These are phyloP conservation scores for Tokudaia tokunoshimensis DNA, from an alignment of 2,797 vertebrate genomes.

Conservation along the genomic window DNA sequence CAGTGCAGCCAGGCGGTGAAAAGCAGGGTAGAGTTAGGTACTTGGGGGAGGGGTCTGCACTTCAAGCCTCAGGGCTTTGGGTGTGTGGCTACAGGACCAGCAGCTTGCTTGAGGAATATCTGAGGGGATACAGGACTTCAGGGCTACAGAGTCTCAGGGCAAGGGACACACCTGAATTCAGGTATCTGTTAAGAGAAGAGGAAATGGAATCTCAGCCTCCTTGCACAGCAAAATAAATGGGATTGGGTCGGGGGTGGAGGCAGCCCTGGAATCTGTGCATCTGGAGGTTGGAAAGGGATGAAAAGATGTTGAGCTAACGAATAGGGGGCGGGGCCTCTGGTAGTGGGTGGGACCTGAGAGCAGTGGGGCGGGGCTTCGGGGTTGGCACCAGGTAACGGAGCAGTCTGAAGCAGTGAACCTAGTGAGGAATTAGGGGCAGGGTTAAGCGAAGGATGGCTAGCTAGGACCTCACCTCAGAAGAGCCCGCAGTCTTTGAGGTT, in stretches of 20 bases:
- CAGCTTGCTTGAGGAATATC: not conserved
- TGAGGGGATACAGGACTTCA: not conserved
- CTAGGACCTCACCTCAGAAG: slow-evolving; percentile 90
- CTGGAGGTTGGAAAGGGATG: rapidly evolving
- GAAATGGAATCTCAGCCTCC: not conserved
- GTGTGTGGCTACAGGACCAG: not conserved
- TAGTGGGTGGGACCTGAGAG: not conserved
- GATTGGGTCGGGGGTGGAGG: not conserved
- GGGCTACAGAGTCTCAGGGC: slow-evolving; percentile 2
- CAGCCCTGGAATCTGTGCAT: not conserved
- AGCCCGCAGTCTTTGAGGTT: slow-evolving; percentile 99
- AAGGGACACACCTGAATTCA: not conserved
- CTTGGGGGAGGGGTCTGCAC: not conserved
- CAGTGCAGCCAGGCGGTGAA: slow-evolving; percentile 64
- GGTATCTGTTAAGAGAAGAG: slow-evolving; percentile 58
- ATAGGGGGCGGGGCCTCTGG: not conserved
- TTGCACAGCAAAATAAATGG: not conserved
- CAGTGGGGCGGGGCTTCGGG: rapidly evolving
- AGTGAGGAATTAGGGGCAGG: not conserved
- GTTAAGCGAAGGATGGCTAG: not conserved
- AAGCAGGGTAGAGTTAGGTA: slow-evolving; percentile 1
- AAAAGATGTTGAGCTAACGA: not conserved
- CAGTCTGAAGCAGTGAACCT: not conserved
- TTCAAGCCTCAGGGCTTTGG: slow-evolving; percentile 24
- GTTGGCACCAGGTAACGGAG: too few species aligned